Evolutionary conservation across 1,140 invertebrate species (phyloP), one percentile per base, ranked within the genome.

Genomic region (Metaphire vulgaris): DNA sequence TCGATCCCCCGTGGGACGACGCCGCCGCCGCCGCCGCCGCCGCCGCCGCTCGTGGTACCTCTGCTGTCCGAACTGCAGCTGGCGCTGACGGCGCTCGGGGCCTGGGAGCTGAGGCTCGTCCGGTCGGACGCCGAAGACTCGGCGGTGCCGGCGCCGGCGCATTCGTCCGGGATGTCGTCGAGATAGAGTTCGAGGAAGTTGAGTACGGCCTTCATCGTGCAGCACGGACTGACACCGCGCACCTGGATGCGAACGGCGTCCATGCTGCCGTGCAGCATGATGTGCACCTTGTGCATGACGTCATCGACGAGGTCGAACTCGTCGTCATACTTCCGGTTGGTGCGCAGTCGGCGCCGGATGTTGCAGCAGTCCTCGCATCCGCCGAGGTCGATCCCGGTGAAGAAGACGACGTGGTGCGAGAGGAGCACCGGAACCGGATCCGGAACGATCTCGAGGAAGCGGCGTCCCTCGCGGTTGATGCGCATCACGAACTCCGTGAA

Each of bases 351-450:
- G 21, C 74, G 32, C 16, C 77, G 73, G n/a, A 74, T 71, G 31
- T 71, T 65, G 74, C 73, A 75, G 34, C 77, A 78, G 69, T 78
- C 77, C 28, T 78, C 77, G 32, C 77, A 78, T 16, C 77, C 77
- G 30, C 77, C 77, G 34, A 78, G 65, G 65, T 78, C 77, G 16
- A 75, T 72, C 2, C 66, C 69, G 28, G 77, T 78, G 74, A 70
- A 78, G 69, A 78, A 78, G 66, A 78, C 77, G 68, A 78, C 71
- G 77, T 78, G 77, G 33, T 78, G 77, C 2, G 77, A 74, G 1
- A 78, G 77, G 34, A 78, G 73, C 0, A 78, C 74, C 14, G 77
- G 77, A 1, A 73, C 73, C 16, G 77, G 77, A 26, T 78, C 74
- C 28, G 67, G 33, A 69, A 78, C 74, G 2, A 78, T 78, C 29